phyloP scores from a whole-genome alignment of 1,140 invertebrate species.

The Scaptomyza hsui region DNA sequence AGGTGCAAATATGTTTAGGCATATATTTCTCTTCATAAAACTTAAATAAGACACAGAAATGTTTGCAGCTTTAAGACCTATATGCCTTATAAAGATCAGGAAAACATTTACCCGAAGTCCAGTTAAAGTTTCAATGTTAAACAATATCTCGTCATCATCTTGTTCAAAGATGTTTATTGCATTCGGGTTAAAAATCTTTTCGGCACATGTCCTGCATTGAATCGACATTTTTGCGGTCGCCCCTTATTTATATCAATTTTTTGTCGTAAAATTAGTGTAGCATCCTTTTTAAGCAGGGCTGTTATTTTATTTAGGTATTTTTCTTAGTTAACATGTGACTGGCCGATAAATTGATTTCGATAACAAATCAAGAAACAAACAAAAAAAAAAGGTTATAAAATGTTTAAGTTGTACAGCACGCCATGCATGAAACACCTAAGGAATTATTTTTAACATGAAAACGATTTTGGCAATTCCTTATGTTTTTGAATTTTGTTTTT shows the following conservation, averaged over 20 bases:
- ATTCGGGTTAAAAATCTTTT: constrained; percentile 14
- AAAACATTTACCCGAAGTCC: constrained; percentile 34
- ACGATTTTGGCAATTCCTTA: no score
- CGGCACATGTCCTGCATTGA: constrained; percentile 34
- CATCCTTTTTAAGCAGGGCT: constrained; percentile 12
- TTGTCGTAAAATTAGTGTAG: background rate
- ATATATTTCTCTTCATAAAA: constrained; percentile 25
- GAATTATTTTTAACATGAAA: no score
- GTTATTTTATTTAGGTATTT: constrained; percentile 17
- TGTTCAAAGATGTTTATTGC: constrained; percentile 39
- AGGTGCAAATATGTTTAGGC: constrained; percentile 48
- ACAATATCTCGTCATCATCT: constrained; percentile 12
- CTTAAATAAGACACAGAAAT: constrained; percentile 30
- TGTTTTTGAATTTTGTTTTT: no score
- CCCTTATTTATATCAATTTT: background rate
- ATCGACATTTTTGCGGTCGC: constrained; percentile 14
- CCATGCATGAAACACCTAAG: no score
- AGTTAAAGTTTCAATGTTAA: constrained; percentile 32
- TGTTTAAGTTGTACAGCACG: no score
- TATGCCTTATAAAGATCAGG: background rate
- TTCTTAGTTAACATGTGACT: constrained; percentile 19
- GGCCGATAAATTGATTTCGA: constrained; percentile 1
- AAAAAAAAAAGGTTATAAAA: no score
- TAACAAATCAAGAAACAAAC: background rate
- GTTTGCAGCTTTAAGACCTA: background rate